Base-by-base conservation (phyloP, 2,888 invertebrate species). In the Nemotelus nigrinus region DNA sequence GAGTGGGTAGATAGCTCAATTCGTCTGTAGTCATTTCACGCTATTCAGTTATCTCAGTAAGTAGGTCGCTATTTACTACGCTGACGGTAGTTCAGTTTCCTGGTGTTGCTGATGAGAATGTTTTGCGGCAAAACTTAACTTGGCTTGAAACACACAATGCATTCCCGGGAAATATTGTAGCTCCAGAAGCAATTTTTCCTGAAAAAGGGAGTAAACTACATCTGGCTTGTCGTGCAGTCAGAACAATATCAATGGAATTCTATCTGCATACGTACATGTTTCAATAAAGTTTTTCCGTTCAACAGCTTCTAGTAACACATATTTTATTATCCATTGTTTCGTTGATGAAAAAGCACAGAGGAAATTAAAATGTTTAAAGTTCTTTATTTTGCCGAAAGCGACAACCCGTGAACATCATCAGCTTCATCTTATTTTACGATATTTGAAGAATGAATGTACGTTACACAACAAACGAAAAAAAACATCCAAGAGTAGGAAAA, bases 21-120 rank as follows among this genome's bases (percentile, higher is more conserved):
- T 70, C 43, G 55, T 43, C 70, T 47, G 41, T 70, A 53, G 53
- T 44, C 70, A 70, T 70, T 70, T 70, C 70, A 70, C 70, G 70
- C 70, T 70, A 55, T 70, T 70, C 70, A 70, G 70, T 70, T 70
- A 70, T 53, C 55, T 70, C 55, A 39, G 70, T 47, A 50, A 3
- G 39, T 39, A 53, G 70, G 70, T 55, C 8, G 70, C 25, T 44
- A 50, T 55, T 70, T 70, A 70, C 5, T 70, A 55, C 70, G 25
- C 25, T 25, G 44, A 41, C 70, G 50, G 25, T 25, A 43, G 63
- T 43, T 39, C 25, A 3, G 63, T 63, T 63, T 57, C 25, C 10
- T 63, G 63, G 63, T 39, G 63, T 63, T 63, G 63, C 43, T 63
- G 63, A 5, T 63, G 41, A 25, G 25, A 25, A 25, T 25, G 25